Conservation (phyloP, 2,113 vertebrate species). For the Crotalus tigris region DNA sequence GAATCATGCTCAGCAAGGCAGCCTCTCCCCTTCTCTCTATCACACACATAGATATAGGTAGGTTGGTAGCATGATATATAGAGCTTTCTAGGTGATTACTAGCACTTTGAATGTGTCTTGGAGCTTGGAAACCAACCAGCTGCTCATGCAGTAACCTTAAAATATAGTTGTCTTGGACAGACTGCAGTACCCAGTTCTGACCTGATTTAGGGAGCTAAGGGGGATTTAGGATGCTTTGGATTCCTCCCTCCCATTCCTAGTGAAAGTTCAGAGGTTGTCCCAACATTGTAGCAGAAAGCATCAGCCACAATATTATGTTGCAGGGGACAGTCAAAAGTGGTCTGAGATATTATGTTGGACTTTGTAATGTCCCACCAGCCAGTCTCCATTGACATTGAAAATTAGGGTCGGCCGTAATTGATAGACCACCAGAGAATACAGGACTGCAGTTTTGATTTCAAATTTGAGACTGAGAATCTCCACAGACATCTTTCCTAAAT, state of each 20-base stretch:
- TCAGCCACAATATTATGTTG: not conserved
- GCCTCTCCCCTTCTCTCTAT: not conserved
- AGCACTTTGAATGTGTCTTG: not conserved
- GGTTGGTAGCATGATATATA: not conserved
- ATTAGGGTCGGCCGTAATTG: not conserved
- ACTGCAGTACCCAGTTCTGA: not conserved
- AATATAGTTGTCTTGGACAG: not conserved
- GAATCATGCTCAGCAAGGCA: not conserved
- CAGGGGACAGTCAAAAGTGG: not conserved
- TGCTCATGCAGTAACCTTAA: not conserved
- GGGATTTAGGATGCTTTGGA: not conserved
- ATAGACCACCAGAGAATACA: not conserved
- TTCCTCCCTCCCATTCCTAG: too few relatives aligned
- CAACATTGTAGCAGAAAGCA: not conserved
- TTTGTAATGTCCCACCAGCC: not conserved
- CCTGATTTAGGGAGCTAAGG: not conserved
- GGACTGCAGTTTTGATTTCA: not conserved
- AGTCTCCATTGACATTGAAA: not conserved
- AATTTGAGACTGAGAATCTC: not conserved
- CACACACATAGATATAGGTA: not conserved
- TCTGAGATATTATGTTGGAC: not conserved
- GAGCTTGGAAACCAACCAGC: not conserved
- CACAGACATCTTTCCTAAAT: not conserved
- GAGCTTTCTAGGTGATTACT: not conserved
- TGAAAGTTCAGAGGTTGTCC: not conserved